Evolutionary conservation across 1,140 invertebrate genomes (phyloP).

Genomic region (Phenacoccus solenopsis): DNA sequence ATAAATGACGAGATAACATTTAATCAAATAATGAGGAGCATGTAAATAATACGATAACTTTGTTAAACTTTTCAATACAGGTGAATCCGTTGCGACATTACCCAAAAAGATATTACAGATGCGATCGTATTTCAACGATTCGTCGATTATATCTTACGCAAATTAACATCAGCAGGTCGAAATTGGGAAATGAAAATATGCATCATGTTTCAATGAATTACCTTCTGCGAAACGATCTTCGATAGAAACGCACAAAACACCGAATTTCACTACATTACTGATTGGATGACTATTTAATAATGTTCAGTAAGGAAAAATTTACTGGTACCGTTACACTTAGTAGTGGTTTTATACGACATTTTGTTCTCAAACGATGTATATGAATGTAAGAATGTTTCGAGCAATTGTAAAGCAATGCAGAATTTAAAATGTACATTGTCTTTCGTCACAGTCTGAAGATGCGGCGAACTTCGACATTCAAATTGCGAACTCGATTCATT

Average conservation of each 20-base stretch:
- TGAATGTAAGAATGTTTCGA: neutral
- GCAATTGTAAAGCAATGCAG: neutral
- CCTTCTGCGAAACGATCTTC: neutral
- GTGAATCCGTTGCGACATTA: too few species aligned
- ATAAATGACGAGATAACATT: too few species aligned
- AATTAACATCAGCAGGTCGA: too few species aligned
- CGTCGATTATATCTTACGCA: too few species aligned
- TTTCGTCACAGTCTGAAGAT: neutral
- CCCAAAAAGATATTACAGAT: too few species aligned
- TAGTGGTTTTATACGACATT: neutral
- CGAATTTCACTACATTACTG: neutral
- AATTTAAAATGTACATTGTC: neutral
- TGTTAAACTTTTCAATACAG: too few species aligned
- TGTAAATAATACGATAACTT: too few species aligned
- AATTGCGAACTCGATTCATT: neutral
- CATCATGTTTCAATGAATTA: neutral
- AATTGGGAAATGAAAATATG: too few species aligned
- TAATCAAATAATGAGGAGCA: too few species aligned
- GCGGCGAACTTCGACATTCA: neutral
- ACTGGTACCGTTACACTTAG: neutral
- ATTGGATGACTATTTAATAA: neutral
- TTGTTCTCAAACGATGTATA: neutral
- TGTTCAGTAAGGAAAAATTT: neutral
- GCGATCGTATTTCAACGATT: too few species aligned
- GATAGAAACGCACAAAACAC: neutral